Evolutionary conservation across 2,797 vertebrate genomes (phyloP), one percentile per base, ranked within the genome.

Genomic region (Enteromius mattozi): DNA sequence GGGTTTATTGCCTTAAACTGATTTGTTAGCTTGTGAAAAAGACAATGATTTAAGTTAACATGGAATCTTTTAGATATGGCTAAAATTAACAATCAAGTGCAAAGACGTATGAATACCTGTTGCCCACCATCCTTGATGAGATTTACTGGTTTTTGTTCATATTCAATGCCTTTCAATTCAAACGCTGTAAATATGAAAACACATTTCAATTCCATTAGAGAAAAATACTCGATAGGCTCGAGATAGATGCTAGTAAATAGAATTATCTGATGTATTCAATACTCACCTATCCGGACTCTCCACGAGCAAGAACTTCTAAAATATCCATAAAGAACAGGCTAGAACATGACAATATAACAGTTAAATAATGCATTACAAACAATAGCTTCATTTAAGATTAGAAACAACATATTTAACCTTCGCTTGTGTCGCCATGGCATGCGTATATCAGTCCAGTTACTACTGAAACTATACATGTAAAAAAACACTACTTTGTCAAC

Each of bases 241-340:
- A 76, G 51, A 76, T 4, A 4, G 8, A 74, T n/a, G 51, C 6
- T 37, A 14, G 10, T 14, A 35, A 69, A 37, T 8, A n/a, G 33
- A 56, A 16, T 59, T 0, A 49, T 17, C 27, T 63, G 8, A 27
- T 4, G 0, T 4, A 10, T 83, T 76, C 8, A 21, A 12, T 30
- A 88, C 97, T 97, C 95, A 99, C 98, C 98, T 0, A 98, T 98
- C 89, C 98, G 95, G 49, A 99, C 98, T 92, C 98, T 97, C 98
- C 98, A 99, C 16, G 98, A 96, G 87, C 98, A 99, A 86, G 98
- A 99, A 85, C 98, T 99, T 94, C 97, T 96, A 94, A 97, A 99
- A 92, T 99, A 99, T 89, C 97, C 95, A 85, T 99, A 96, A 85
- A 99, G 97, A 85, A 99, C 86, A 0, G 98, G 97, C 98, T 99